Evolutionary conservation across 2,888 invertebrate genomes (phyloP), one percentile per base, ranked within the genome.

Genomic region (Neocrepidodera transversa): DNA sequence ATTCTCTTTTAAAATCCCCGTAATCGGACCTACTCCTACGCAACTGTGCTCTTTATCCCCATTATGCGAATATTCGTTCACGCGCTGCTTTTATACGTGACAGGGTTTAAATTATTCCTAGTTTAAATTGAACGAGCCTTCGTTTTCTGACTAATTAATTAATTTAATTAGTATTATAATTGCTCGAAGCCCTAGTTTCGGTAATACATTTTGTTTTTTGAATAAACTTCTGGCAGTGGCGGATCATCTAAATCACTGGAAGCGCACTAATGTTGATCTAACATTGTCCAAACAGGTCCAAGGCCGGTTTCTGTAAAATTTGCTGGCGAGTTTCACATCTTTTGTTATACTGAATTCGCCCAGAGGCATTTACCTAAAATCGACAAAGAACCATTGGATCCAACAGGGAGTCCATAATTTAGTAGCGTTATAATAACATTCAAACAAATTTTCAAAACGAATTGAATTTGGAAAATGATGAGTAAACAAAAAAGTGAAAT

Each of bases 61-160:
- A 50, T 52, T 42, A 42, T 28, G 40, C 17, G 52, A 48, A 62
- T 62, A 51, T 58, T 55, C 58, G 36, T 55, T 49, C 55, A 20
- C 43, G 49, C 54, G 48, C 52, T 13, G 32, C 42, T 52, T 52
- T 58, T 49, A 42, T 55, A 63, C 58, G 61, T 61, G 63, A 58
- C 58, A 53, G 51, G n/a, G 60, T 53, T 58, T 56, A 61, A 52
- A 63, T 63, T 61, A 58, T 55, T 52, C 45, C 47, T 43, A 36
- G 53, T 58, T 58, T 40, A 38, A 54, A 54, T 60, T 38, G 54
- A 45, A 40, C 42, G 43, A 14, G 45, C 45, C 35, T 53, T 17
- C 47, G 36, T 18, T 30, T 52, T 43, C 45, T 60, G 26, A 32
- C 57, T 53, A 52, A 60, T 62, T 57, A 53, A 62, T 62, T 59